Conservation (phyloP, 2,888 invertebrate species). For the Cataglyphis rosenhaueri region DNA sequence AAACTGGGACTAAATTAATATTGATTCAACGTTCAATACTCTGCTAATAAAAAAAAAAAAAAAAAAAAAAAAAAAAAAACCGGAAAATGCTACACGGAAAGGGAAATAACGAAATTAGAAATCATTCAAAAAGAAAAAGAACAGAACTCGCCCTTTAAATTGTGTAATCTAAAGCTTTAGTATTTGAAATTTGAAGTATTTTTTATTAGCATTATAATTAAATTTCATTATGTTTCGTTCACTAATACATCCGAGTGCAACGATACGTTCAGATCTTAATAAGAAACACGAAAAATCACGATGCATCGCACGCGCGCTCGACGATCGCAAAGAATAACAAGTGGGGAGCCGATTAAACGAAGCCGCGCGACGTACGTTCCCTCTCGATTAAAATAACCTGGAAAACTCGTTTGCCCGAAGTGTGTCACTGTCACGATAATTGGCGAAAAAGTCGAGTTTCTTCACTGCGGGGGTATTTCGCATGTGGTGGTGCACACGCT, state of each 20-base stretch:
- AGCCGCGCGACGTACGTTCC: conserved; percentile 26
- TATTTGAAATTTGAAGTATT: background rate
- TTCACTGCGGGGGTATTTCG: background rate
- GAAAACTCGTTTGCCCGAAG: conserved; percentile 51
- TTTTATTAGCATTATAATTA: background rate
- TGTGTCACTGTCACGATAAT: conserved; percentile 52
- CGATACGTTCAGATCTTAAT: background rate
- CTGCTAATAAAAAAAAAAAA: background rate
- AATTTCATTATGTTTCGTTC: conserved; percentile 12
- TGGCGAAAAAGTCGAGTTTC: conserved; percentile 44
- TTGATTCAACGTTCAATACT: background rate
- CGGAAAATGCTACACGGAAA: background rate
- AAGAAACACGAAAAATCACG: conserved; percentile 31
- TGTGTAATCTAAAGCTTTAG: background rate
- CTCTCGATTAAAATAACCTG: conserved; percentile 45
- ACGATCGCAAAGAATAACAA: conserved; percentile 34
- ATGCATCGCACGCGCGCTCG: conserved; percentile 23
- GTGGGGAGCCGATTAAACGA: conserved; percentile 39
- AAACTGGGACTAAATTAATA: background rate
- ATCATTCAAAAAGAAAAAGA: background rate
- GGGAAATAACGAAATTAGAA: background rate
- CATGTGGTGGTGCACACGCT: background rate
- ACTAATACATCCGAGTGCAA: background rate
- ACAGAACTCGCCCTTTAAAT: background rate
- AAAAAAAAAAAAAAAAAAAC: background rate